These are phyloP conservation scores for Heliconius cydno DNA, from an alignment of 2,888 invertebrate genomes.

Conservation along the genomic window DNA sequence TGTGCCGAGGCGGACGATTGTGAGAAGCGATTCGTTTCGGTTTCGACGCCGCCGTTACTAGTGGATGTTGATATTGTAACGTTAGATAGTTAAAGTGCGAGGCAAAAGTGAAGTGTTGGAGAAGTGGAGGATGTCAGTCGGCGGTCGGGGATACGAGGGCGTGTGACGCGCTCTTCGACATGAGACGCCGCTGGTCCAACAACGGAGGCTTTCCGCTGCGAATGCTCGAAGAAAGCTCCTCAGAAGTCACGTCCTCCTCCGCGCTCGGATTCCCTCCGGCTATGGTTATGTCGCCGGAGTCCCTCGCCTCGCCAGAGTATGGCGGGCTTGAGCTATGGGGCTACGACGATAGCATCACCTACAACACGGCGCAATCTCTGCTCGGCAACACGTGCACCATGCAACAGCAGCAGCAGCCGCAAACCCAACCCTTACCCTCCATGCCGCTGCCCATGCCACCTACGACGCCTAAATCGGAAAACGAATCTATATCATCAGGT, in stretches of 20 bases:
- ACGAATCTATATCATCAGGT: constrained; percentile 83
- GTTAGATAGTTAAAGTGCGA: constrained; percentile 76
- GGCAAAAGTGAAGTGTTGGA: constrained; percentile 80
- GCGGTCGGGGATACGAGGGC: constrained; percentile 68
- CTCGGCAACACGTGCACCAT: constrained; percentile 78
- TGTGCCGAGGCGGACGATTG: constrained; percentile 61
- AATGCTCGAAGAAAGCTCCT: constrained; percentile 88
- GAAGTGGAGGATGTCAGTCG: constrained; percentile 78
- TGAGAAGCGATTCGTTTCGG: constrained; percentile 70
- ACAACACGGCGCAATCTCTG: constrained; percentile 74
- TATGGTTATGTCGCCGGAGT: constrained; percentile 90
- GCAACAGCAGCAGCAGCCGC: constrained; percentile 75
- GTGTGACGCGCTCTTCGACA: constrained; percentile 81
- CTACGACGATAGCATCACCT: constrained; percentile 82
- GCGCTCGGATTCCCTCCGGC: constrained; percentile 87
- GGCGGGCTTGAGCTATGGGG: constrained; percentile 93
- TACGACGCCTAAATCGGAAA: constrained; percentile 81
- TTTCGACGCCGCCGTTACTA: constrained; percentile 67
- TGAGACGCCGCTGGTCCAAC: constrained; percentile 91
- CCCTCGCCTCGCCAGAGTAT: constrained; percentile 89
- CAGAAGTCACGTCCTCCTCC: constrained; percentile 91
- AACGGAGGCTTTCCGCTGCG: constrained; percentile 87
- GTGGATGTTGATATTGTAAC: constrained; percentile 71
- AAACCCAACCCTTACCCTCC: constrained; percentile 81
- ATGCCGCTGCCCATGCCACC: constrained; percentile 80